Evolutionary conservation across 2,797 vertebrate species (phyloP).

Genomic region (Arrhamphus sclerolepis): DNA sequence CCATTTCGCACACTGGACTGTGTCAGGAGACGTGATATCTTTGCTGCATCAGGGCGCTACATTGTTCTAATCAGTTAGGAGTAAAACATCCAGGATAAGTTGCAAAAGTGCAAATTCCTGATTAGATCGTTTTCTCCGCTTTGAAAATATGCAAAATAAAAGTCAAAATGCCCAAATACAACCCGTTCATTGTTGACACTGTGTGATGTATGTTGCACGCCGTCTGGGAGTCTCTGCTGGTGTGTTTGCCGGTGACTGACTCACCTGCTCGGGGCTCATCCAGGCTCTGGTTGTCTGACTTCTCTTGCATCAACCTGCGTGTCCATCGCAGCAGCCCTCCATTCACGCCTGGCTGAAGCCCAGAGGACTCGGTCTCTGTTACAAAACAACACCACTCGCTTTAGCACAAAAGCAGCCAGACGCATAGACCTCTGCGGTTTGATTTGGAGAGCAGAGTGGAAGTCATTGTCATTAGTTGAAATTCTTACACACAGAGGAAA

Average conservation of each 20-base stretch:
- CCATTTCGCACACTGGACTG: no score
- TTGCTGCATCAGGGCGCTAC: no score
- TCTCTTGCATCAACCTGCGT: conserved; percentile 79
- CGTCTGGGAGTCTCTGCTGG: background rate
- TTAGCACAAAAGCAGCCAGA: conserved; percentile 8
- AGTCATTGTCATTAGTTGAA: no score
- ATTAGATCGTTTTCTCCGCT: background rate
- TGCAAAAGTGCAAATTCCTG: background rate
- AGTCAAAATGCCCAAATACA: no score
- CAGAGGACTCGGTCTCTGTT: conserved; percentile 66
- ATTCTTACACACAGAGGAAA: no score
- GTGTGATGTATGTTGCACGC: conserved; percentile 2
- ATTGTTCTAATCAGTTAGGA: no score
- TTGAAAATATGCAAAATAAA: background rate
- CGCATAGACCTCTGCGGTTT: background rate
- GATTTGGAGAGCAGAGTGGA: background rate
- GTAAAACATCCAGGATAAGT: no score
- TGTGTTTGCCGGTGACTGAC: conserved; percentile 28
- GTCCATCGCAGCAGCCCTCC: conserved; percentile 55
- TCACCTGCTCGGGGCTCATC: conserved; percentile 79
- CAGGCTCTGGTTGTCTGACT: conserved; percentile 75
- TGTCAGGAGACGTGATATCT: no score
- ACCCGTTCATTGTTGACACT: background rate
- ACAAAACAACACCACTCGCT: conserved; percentile 28
- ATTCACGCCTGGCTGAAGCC: conserved; percentile 47